Evolutionary conservation across 2,113 vertebrate genomes (phyloP).

Genomic region (Sander lucioperca): DNA sequence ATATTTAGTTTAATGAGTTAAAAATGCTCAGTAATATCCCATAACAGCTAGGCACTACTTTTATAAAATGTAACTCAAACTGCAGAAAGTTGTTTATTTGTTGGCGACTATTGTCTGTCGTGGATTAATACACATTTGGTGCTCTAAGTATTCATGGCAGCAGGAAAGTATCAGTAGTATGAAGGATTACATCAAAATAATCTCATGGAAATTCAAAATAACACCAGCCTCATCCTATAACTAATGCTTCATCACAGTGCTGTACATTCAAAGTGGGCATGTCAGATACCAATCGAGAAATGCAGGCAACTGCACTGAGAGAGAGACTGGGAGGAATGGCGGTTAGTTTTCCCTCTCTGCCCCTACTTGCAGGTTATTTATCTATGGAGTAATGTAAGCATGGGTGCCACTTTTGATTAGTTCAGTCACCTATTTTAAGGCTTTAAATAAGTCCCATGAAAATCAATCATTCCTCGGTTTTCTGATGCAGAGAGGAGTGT

Average conservation of each 20-base stretch:
- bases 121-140: not conserved
- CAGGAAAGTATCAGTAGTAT: not conserved
- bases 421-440: not conserved
- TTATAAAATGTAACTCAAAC: not conserved
- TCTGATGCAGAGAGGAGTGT: not conserved
- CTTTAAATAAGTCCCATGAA: not conserved
- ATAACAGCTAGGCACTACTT: not conserved
- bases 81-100: not conserved
- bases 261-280: not conserved
- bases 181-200: not conserved
- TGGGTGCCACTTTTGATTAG: not conserved
- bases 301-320: not conserved
- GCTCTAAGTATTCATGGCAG: not conserved
- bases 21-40: no score
- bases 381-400: not conserved
- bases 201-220: not conserved
- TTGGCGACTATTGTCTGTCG: not conserved
- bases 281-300: not conserved
- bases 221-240: no score
- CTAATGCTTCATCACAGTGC: no score
- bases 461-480: not conserved
- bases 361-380: not conserved
- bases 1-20: no score
- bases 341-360: no score
- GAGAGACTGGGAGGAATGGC: not conserved